Percentiles rank a stretch among this genome's conserved stretches.
phyloP scores from a whole-genome alignment of 2,113 vertebrate genomes.

The Forbesichthys agassizii region DNA sequence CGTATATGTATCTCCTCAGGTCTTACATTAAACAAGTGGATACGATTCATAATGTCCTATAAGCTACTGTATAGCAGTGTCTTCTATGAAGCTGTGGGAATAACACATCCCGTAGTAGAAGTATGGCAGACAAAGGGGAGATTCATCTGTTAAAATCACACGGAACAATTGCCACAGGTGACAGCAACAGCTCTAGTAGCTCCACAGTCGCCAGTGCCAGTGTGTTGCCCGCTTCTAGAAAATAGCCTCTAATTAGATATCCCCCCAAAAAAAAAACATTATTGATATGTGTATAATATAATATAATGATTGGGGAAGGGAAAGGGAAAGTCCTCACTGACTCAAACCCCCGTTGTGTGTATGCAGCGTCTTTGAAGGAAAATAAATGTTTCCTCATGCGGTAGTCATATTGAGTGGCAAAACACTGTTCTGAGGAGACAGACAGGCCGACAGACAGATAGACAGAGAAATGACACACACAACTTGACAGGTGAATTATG shows the following conservation, averaged over 20 bases:
- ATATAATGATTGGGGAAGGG: too few species aligned
- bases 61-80: neutral
- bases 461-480: neutral
- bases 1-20: too few species aligned
- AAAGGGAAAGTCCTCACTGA: too few species aligned
- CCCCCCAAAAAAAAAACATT: too few species aligned
- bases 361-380: too few species aligned
- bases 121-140: conserved; percentile 3
- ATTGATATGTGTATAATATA: too few species aligned
- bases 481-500: conserved; percentile 1
- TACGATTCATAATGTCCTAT: neutral
- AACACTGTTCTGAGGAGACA: too few species aligned
- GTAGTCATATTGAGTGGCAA: too few species aligned
- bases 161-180: conserved; percentile 2
- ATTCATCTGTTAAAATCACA: conserved; percentile 4
- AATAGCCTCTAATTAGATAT: neutral
- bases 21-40: neutral
- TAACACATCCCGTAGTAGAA: neutral
- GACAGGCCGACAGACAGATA: too few species aligned
- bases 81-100: neutral
- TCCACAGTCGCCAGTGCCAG: neutral
- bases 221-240: neutral
- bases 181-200: neutral
- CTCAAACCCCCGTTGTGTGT: too few species aligned
- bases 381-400: too few species aligned